Percentiles rank a stretch among this genome's conserved stretches.
phyloP scores from a whole-genome alignment of 2,888 invertebrate species.

The Ophonus ardosiacus region DNA sequence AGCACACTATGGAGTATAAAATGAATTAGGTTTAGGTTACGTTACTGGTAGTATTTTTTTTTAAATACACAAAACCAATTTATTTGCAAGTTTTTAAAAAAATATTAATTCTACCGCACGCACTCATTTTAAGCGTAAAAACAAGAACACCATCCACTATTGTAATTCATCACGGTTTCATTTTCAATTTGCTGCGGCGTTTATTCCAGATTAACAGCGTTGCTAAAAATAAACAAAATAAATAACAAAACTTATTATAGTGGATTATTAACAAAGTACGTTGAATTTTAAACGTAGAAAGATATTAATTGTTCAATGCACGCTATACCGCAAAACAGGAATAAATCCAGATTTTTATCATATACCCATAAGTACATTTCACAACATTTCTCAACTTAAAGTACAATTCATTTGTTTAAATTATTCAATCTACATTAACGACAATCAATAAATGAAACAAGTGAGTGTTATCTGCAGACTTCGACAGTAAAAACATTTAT shows the following conservation, averaged over 20 bases:
- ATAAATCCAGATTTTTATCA: constrained; percentile 35
- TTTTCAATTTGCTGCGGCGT: not conserved
- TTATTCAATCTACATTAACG: constrained; percentile 18
- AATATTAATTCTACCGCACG: no score
- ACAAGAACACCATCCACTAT: no score
- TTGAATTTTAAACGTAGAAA: constrained; percentile 5
- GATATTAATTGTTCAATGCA: constrained; percentile 38
- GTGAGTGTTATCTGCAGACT: not conserved
- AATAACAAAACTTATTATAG: constrained; percentile 7
- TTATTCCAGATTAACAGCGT: not conserved
- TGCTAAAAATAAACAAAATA: constrained; percentile 29
- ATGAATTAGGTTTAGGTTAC: no score
- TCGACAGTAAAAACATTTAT: not conserved
- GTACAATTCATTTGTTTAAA: constrained; percentile 9
- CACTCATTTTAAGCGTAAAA: no score
- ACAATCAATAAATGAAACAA: constrained; percentile 5
- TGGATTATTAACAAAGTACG: constrained; percentile 1
- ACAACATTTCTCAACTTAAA: constrained; percentile 10
- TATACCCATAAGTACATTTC: not conserved
- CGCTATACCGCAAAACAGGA: constrained; percentile 17
- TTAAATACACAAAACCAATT: no score
- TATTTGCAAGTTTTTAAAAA: no score
- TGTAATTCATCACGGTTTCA: not conserved
- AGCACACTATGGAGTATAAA: no score
- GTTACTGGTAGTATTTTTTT: no score